Base-by-base conservation (phyloP, 2,888 invertebrate species). In the Pyrocoelia pectoralis region DNA sequence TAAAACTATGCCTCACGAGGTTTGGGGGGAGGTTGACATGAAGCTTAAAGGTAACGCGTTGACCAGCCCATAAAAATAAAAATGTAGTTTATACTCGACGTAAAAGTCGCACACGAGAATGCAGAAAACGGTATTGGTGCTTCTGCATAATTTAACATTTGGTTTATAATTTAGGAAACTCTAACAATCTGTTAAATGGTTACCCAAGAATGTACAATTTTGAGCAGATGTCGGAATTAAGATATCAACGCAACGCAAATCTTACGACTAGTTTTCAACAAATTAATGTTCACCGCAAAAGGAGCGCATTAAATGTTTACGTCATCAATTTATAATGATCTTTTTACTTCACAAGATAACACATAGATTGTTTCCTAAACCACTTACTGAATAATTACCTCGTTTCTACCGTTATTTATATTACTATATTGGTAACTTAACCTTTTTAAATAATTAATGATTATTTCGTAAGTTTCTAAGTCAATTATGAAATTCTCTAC, bases 371-470 rank as follows among this genome's bases (percentile, higher is more conserved):
- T 18, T 46, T 46, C 15, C 46, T 46, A 15, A 46, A 46, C 46
- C 46, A 46, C 46, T 46, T 46, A 46, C n/a, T 18, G 46, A 17
- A 17, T 46, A 46, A 46, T 46, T 46, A 46, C n/a, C 17, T 46
- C n/a, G 46, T 10, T 46, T 46, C 17, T 17, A 4, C 17, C 18
- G 18, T 46, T 41, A 41, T 12, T 41, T 13, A 14, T 41, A 41
- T 13, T 41, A 14, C 13, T 6, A 12, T 14, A 41, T 41, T 13
- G 12, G 12, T 24, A 24, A 24, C 8, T 24, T 24, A 24, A 24
- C 4, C 24, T 41, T 13, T 41, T 41, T 1, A 10, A 41, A 38
- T 38, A 38, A n/a, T n/a, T 8, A 14, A 14, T 41, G 17, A 17
- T n/a, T 10, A 24, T 46, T 46, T 46, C 15, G 14, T 17, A 46